Base-by-base conservation (phyloP, 1,140 invertebrate genomes). In the Nephotettix cincticeps region DNA sequence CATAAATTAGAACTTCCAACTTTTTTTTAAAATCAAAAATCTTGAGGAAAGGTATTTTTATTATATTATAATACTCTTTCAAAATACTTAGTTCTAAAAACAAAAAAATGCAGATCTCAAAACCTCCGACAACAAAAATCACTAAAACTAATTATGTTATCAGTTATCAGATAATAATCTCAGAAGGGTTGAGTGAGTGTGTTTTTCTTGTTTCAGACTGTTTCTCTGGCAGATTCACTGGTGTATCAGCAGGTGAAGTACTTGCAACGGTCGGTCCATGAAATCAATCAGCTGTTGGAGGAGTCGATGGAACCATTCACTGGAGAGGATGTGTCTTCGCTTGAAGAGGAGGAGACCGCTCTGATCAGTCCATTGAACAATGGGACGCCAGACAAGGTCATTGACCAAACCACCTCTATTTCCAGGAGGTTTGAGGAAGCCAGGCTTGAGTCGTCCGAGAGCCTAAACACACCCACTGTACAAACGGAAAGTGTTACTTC, bases 161-260 rank as follows among this genome's bases (percentile, higher is more conserved):
- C n/a, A n/a, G n/a, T n/a, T n/a, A n/a, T n/a, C n/a, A n/a, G n/a
- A n/a, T n/a, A n/a, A n/a, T n/a, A n/a, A n/a, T n/a, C n/a, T n/a
- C n/a, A n/a, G n/a, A n/a, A n/a, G n/a, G n/a, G n/a, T n/a, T n/a
- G n/a, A n/a, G n/a, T n/a, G n/a, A n/a, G n/a, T n/a, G n/a, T n/a
- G n/a, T n/a, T n/a, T n/a, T n/a, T n/a, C n/a, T n/a, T n/a, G 51
- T 85, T 86, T 72, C 83, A 86, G 78, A 84, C 84, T 75, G 79
- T 71, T 77, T 80, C 27, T 74, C 68, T 63, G 76, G 80, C 58
- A 80, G 82, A 78, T 80, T 70, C 69, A 25, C 36, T 13, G 80
- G 86, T 92, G 0, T 92, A 92, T 76, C 89, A 91, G 75, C 89
- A 91, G 81, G 89, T 91, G 0, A 91, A 90, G 75, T 87, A 90